A percentile compares a stretch with the other conserved stretches of the same genome.
Evolutionary conservation across 2,888 invertebrate genomes (phyloP).

Genomic region (Trissoscelio sp.): DNA sequence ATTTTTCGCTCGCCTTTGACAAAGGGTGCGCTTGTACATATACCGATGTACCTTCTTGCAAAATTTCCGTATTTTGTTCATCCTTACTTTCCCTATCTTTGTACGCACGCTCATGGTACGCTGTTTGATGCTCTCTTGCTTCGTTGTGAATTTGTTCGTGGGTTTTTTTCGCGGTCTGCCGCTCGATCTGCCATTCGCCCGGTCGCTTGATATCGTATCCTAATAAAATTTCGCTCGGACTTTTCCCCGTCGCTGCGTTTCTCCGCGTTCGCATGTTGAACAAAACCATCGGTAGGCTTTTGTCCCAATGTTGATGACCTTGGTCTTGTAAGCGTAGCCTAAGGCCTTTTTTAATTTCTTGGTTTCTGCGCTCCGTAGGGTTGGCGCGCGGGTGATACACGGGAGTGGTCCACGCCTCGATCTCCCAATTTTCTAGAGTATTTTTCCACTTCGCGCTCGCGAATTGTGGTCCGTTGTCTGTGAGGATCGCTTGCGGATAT

Average conservation of each 20-base stretch:
- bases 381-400: constrained; percentile 19
- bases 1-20: constrained; percentile 34
- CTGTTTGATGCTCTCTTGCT: too few species aligned
- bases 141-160: background rate
- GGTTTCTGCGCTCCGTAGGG: constrained; percentile 30
- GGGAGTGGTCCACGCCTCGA: constrained; percentile 3
- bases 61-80: too few species aligned
- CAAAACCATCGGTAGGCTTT: constrained; percentile 11
- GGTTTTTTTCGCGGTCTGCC: background rate
- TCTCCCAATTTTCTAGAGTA: background rate
- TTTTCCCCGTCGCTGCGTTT: constrained; percentile 10
- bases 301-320: constrained; percentile 35
- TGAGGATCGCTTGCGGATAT: constrained; percentile 34
- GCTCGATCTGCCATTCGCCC: constrained; percentile 27
- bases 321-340: constrained; percentile 11
- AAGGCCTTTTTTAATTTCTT: constrained; percentile 46
- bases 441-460: background rate
- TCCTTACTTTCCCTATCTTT: too few species aligned
- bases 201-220: constrained; percentile 10
- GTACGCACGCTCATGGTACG: too few species aligned
- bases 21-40: constrained; percentile 15
- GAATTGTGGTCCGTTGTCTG: constrained; percentile 66
- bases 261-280: constrained; percentile 11
- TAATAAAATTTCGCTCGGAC: constrained; percentile 16
- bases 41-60: too few species aligned